A percentile compares a stretch with the other conserved stretches of the same genome.
These are phyloP conservation scores for Xiphophorus maculatus DNA, from an alignment of 2,113 vertebrate genomes.

Conservation along the genomic window DNA sequence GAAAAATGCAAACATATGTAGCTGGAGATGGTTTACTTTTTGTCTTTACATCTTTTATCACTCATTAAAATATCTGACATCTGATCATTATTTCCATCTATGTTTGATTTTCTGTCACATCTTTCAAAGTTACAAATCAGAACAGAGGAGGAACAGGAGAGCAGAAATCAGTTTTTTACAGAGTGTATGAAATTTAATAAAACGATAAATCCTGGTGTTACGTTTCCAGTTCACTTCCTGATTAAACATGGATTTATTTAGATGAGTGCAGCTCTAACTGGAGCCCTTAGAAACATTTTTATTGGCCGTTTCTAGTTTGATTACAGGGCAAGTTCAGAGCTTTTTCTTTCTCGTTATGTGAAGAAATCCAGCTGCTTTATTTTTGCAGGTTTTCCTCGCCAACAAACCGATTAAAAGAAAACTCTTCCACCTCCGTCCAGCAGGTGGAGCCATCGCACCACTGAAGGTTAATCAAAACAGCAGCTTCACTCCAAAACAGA, in stretches of 20 bases:
- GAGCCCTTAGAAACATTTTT: too few species aligned
- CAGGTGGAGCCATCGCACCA: conserved; percentile 4
- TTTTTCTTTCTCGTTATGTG: neutral
- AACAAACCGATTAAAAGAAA: neutral
- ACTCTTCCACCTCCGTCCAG: conserved; percentile 2
- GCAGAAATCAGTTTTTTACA: neutral
- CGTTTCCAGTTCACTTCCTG: neutral
- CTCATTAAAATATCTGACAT: neutral
- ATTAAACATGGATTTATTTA: neutral
- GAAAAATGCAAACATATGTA: neutral
- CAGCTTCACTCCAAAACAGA: neutral
- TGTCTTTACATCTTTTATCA: neutral
- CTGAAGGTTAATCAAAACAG: neutral
- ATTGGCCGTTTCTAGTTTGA: neutral
- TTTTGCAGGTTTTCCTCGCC: neutral
- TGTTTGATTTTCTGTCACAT: neutral
- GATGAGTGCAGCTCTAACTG: neutral
- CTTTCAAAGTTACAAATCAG: neutral
- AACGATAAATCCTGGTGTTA: neutral
- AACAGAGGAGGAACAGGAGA: neutral
- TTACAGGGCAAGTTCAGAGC: neutral
- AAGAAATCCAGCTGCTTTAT: neutral
- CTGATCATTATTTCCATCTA: neutral
- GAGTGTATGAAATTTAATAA: neutral
- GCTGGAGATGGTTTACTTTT: neutral